These are phyloP conservation scores for Narcine bancroftii DNA, from an alignment of 2,113 vertebrate genomes.

Conservation along the genomic window DNA sequence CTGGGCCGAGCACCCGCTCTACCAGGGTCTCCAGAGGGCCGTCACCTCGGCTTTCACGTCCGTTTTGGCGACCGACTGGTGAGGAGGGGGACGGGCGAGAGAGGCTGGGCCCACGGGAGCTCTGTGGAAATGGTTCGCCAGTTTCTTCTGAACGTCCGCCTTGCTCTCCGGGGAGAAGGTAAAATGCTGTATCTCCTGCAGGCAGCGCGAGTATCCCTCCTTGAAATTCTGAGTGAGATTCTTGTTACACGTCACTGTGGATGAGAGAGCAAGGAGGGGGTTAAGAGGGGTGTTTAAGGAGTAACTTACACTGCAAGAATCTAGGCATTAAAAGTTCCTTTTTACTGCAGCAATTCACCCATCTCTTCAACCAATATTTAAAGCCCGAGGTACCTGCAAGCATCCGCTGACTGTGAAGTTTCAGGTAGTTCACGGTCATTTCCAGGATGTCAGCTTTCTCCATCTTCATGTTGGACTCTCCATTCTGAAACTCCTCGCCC, in stretches of 20 bases:
- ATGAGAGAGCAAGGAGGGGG: conserved; percentile 35
- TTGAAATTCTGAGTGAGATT: conserved; percentile 48
- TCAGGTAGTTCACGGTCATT: conserved; percentile 55
- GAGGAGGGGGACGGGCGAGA: not conserved
- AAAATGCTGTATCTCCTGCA: conserved; percentile 55
- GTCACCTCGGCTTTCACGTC: not conserved
- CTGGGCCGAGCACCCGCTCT: conserved; percentile 1
- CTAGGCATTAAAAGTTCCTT: no score
- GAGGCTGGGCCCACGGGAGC: conserved; percentile 21
- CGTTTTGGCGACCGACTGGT: conserved; percentile 41
- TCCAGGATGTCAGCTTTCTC: conserved; percentile 60
- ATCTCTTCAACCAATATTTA: not conserved
- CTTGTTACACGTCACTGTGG: conserved; percentile 42
- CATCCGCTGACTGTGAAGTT: conserved; percentile 49
- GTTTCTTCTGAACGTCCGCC: conserved; percentile 48
- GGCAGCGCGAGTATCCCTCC: conserved; percentile 53
- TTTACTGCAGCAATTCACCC: no score
- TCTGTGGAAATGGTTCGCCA: conserved; percentile 53
- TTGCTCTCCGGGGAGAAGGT: conserved; percentile 50
- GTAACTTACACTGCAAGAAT: no score
- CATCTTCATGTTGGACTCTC: conserved; percentile 54
- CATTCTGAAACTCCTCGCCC: conserved; percentile 51
- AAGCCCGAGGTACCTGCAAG: conserved; percentile 44
- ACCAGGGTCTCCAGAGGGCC: conserved; percentile 56
- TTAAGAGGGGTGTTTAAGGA: not conserved